Evolutionary conservation across 35 echinoderm and acorn worm species (phyloP).

Genomic region (Hemicentrotus pulcherrimus): DNA sequence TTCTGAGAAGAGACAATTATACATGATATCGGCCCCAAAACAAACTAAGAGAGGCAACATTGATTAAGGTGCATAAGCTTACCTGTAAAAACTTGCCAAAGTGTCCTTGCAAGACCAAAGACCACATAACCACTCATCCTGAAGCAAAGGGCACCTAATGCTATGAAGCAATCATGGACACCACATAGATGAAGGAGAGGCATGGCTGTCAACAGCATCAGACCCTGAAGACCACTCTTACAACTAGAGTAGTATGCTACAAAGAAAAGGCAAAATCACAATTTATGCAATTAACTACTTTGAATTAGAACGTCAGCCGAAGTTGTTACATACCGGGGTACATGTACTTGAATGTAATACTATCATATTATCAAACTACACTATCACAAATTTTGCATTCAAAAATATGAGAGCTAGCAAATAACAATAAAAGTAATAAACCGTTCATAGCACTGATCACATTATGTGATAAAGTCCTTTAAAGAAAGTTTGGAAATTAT

Average conservation of each 20-base stretch:
- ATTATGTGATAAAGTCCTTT: too few relatives aligned
- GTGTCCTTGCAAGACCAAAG: conserved; percentile 74
- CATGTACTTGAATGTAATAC: background rate
- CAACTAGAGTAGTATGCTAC: conserved; percentile 72
- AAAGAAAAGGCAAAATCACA: background rate
- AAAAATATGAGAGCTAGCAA: too few relatives aligned
- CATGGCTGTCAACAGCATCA: conserved; percentile 59
- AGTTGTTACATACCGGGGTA: background rate
- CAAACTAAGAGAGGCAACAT: too few relatives aligned
- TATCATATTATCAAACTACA: too few relatives aligned
- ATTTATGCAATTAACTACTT: background rate
- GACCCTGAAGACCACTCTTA: conserved; percentile 62
- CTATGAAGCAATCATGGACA: conserved; percentile 69
- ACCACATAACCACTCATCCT: conserved; percentile 73
- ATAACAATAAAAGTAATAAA: too few relatives aligned
- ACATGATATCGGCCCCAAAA: too few relatives aligned
- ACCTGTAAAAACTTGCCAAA: conserved; percentile 78
- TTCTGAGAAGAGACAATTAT: too few relatives aligned
- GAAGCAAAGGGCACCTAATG: conserved; percentile 49
- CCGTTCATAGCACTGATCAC: too few relatives aligned
- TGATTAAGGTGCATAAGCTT: conserved; percentile 2
- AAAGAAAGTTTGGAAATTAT: too few relatives aligned
- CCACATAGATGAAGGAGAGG: conserved; percentile 61
- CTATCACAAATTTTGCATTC: too few relatives aligned
- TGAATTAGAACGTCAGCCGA: background rate